Conservation (phyloP, 2,113 vertebrate species). For the Oncorhynchus clarkii region DNA sequence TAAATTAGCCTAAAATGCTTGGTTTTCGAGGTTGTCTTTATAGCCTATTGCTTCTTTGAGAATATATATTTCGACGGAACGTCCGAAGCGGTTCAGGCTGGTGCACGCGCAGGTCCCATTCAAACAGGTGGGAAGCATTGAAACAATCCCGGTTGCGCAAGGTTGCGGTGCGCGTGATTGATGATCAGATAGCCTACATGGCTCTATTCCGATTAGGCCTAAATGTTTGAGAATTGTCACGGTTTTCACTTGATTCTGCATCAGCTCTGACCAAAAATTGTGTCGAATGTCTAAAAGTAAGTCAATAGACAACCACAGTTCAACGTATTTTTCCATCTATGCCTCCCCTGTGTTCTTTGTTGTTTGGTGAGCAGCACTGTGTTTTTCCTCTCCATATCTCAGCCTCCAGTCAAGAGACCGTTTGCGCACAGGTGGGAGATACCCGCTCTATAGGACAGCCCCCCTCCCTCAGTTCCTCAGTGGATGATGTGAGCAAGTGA, state of each 20-base stretch:
- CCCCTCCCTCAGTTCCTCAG: conserved; percentile 65
- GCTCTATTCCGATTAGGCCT: conserved; percentile 14
- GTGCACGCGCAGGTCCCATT: conserved; percentile 61
- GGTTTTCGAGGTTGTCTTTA: no score
- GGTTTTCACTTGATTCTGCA: no score
- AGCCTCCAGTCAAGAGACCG: conserved; percentile 55
- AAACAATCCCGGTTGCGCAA: conserved; percentile 54
- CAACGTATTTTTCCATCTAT: conserved; percentile 49
- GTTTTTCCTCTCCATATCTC: conserved; percentile 34
- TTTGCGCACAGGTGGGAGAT: conserved; percentile 81
- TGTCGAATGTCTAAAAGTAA: conserved; percentile 48
- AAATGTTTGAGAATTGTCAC: not conserved
- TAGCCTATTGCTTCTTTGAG: no score
- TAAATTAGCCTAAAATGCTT: no score
- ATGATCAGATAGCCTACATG: conserved; percentile 38
- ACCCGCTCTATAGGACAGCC: conserved; percentile 76
- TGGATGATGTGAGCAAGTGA: conserved; percentile 76
- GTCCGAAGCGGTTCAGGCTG: not conserved
- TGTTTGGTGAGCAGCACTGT: conserved; percentile 54
- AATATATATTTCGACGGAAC: no score
- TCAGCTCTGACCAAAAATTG: no score
- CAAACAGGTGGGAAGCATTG: conserved; percentile 77
- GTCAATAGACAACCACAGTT: conserved; percentile 51
- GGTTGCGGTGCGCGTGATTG: conserved; percentile 41
- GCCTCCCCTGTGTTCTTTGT: conserved; percentile 62